Conservation (phyloP, 2,888 invertebrate species). For the Neelides folsomi region DNA sequence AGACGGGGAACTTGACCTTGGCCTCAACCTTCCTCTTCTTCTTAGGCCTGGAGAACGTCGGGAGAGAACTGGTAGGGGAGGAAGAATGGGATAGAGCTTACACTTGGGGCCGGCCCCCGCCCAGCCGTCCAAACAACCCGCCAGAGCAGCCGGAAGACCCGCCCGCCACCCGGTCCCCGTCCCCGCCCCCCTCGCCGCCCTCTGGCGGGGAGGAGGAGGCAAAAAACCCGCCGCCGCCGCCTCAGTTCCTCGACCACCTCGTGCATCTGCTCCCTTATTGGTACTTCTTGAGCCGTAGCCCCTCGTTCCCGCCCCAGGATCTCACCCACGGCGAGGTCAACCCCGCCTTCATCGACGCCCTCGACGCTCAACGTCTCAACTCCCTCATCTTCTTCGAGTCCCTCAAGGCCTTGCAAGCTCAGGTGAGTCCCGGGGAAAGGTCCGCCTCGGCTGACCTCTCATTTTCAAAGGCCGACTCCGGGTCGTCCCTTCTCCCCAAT, state of each 20-base stretch:
- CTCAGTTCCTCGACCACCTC: slow-evolving; percentile 14
- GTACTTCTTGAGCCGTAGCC: slow-evolving; percentile 29
- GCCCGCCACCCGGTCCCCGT: too few species aligned
- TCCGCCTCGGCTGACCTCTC: too few species aligned
- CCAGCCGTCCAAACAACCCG: too few species aligned
- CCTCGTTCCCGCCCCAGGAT: slow-evolving; percentile 17
- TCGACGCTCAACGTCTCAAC: slow-evolving; percentile 23
- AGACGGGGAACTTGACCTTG: slow-evolving; percentile 12
- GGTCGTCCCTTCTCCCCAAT: too few species aligned
- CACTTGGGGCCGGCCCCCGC: too few species aligned
- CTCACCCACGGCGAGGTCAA: slow-evolving; percentile 8
- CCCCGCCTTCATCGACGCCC: slow-evolving; percentile 11
- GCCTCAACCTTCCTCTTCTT: slow-evolving; percentile 25
- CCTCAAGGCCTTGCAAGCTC: slow-evolving; percentile 17
- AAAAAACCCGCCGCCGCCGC: slow-evolving; percentile 3
- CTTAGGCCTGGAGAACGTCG: slow-evolving; percentile 36
- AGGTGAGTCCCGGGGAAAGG: slow-evolving; percentile 7
- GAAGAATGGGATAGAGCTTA: slow-evolving; percentile 32
- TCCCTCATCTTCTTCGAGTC: slow-evolving; percentile 28
- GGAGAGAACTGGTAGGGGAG: slow-evolving; percentile 36
- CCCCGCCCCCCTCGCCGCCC: too few species aligned
- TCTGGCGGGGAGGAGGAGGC: slow-evolving; percentile 6
- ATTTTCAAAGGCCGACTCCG: too few species aligned
- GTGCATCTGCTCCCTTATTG: slow-evolving; percentile 28
- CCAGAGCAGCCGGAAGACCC: too few species aligned